These are phyloP conservation scores for Zeuzera pyrina DNA, from an alignment of 2,888 invertebrate species.

Conservation along the genomic window DNA sequence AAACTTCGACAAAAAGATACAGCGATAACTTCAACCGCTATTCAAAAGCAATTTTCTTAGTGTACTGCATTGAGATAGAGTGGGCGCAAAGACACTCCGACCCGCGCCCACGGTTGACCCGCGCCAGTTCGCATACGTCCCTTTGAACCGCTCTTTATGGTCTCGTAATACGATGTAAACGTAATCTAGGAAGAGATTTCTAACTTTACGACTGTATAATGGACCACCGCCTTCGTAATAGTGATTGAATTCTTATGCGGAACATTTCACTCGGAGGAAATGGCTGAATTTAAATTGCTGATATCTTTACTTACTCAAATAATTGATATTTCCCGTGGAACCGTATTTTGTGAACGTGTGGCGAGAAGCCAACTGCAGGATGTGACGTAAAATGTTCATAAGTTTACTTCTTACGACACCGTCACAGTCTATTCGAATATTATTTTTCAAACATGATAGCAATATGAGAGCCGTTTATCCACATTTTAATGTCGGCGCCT, in stretches of 20 bases:
- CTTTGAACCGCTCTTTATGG: conserved; percentile 41
- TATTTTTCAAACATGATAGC: conserved; percentile 27
- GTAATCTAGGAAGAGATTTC: conserved; percentile 45
- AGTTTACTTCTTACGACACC: conserved; percentile 18
- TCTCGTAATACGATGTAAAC: conserved; percentile 40
- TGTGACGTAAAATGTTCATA: conserved; percentile 16
- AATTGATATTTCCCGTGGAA: conserved; percentile 41
- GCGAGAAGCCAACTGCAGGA: conserved; percentile 33
- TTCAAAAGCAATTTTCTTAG: conserved; percentile 17
- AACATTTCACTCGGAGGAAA: conserved; percentile 31
- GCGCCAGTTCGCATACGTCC: conserved; percentile 20
- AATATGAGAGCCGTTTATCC: conserved; percentile 13
- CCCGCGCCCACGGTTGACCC: conserved; percentile 35
- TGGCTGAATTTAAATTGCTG: conserved; percentile 32
- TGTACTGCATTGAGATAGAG: conserved; percentile 13
- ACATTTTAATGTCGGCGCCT: conserved; percentile 13
- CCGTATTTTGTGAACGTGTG: conserved; percentile 30
- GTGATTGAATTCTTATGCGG: conserved; percentile 32
- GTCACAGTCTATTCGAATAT: conserved; percentile 23
- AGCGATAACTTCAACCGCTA: conserved; percentile 12
- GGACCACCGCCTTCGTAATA: conserved; percentile 27
- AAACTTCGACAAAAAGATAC: no score
- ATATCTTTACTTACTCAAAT: no score
- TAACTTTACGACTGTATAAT: conserved; percentile 40
- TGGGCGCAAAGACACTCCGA: conserved; percentile 18